Percentiles rank a stretch among this genome's conserved stretches.
phyloP scores from a whole-genome alignment of 2,888 invertebrate species.

The Xanthia icteritia region DNA sequence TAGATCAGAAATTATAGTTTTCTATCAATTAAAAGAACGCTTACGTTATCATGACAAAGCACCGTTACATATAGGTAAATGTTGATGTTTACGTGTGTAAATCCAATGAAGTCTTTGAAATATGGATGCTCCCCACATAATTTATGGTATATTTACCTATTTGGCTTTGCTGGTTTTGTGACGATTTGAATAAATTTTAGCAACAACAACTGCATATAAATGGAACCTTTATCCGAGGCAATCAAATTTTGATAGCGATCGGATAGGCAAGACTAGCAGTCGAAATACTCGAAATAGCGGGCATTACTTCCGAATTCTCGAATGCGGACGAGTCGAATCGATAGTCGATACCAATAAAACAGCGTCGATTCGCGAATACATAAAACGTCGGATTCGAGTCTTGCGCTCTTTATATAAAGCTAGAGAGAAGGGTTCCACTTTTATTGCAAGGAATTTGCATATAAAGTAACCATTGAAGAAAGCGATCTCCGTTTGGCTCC shows the following conservation, averaged over 20 bases:
- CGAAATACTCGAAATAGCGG: constrained; percentile 83
- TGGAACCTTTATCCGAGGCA: constrained; percentile 79
- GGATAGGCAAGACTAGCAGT: constrained; percentile 84
- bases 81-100: constrained; percentile 66
- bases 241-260: constrained; percentile 87
- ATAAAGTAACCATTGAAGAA: constrained; percentile 91
- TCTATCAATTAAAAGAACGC: constrained; percentile 15
- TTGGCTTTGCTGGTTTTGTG: constrained; percentile 64
- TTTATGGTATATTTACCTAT: constrained; percentile 65
- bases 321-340: constrained; percentile 83
- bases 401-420: constrained; percentile 87
- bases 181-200: constrained; percentile 69
- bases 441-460: constrained; percentile 90
- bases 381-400: constrained; percentile 89
- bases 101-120: constrained; percentile 67
- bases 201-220: constrained; percentile 79
- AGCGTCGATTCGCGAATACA: constrained; percentile 89
- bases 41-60: constrained; percentile 51
- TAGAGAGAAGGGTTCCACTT: constrained; percentile 89
- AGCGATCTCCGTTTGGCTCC: constrained; percentile 87
- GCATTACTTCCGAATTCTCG: constrained; percentile 87
- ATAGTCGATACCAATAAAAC: constrained; percentile 89
- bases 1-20: neutral
- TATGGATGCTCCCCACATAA: constrained; percentile 60
- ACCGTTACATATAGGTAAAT: constrained; percentile 50